These are phyloP conservation scores for Orthonevra nobilis DNA, from an alignment of 2,888 invertebrate genomes.

Conservation along the genomic window DNA sequence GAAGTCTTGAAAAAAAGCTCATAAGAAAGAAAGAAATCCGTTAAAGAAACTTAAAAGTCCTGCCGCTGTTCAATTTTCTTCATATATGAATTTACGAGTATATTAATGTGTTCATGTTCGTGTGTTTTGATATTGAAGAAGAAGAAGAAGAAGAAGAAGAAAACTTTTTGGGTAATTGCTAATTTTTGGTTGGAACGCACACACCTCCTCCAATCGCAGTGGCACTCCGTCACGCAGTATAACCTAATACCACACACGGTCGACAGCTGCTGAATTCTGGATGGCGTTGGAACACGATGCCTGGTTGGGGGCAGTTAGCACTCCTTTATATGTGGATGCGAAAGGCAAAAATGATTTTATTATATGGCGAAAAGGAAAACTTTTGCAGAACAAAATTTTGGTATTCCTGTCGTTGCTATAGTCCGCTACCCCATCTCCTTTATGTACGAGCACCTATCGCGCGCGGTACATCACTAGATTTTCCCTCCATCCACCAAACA, in stretches of 20 bases:
- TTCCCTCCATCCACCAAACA: neutral
- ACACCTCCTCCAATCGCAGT: neutral
- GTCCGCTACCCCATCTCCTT: neutral
- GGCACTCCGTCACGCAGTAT: neutral
- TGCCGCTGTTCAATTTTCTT: no score
- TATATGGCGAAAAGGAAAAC: conserved; percentile 30
- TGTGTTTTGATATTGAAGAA: no score
- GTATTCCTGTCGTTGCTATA: conserved; percentile 41
- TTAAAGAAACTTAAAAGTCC: no score
- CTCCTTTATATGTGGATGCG: conserved; percentile 26
- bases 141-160: no score
- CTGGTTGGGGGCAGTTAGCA: conserved; percentile 26
- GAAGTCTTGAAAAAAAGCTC: no score
- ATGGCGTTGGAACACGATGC: conserved; percentile 27
- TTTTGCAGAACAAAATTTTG: conserved; percentile 41
- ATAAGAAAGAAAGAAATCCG: no score
- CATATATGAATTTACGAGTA: no score
- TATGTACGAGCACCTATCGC: neutral
- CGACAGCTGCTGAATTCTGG: conserved; percentile 44
- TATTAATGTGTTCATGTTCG: no score
- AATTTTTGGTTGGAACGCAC: conserved; percentile 46
- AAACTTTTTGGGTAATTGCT: conserved; percentile 52
- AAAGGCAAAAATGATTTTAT: conserved; percentile 49
- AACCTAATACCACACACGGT: conserved; percentile 24
- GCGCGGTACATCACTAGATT: conserved; percentile 6